Percentiles rank a stretch among this genome's conserved stretches.
Conservation (phyloP, 2,113 vertebrate species). For the Narcine bancroftii region DNA sequence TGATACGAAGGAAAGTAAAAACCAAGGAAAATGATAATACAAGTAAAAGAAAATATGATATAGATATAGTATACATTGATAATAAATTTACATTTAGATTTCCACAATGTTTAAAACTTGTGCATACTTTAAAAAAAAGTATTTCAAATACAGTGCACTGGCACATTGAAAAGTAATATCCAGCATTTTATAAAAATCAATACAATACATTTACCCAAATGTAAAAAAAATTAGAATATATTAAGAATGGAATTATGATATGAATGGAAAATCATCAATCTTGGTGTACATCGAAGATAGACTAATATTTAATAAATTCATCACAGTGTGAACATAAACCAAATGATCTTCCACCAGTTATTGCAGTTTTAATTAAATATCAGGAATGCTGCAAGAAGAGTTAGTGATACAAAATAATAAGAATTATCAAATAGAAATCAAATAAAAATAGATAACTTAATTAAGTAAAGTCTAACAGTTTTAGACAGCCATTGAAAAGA, state of each 20-base stretch:
- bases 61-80: not conserved
- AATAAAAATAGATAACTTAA: not conserved
- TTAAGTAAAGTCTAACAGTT: not conserved
- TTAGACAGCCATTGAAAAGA: not conserved
- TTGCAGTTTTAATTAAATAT: not conserved
- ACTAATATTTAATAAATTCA: not conserved
- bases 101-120: not conserved
- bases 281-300: not conserved
- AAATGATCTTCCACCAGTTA: not conserved
- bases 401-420: not conserved
- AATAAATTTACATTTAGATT: not conserved
- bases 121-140: not conserved
- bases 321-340: not conserved
- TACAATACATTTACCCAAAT: too few species aligned
- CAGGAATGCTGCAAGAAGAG: not conserved
- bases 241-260: not conserved
- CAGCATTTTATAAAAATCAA: not conserved
- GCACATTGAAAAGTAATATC: not conserved
- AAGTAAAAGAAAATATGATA: slow-evolving; percentile 27
- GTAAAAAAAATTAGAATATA: not conserved
- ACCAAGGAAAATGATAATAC: slow-evolving; percentile 61
- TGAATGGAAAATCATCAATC: not conserved
- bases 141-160: not conserved
- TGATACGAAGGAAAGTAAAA: slow-evolving; percentile 84
- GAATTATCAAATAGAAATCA: not conserved